Conservation (phyloP, 1,140 invertebrate species). For the Rhizoglyphus robini region DNA sequence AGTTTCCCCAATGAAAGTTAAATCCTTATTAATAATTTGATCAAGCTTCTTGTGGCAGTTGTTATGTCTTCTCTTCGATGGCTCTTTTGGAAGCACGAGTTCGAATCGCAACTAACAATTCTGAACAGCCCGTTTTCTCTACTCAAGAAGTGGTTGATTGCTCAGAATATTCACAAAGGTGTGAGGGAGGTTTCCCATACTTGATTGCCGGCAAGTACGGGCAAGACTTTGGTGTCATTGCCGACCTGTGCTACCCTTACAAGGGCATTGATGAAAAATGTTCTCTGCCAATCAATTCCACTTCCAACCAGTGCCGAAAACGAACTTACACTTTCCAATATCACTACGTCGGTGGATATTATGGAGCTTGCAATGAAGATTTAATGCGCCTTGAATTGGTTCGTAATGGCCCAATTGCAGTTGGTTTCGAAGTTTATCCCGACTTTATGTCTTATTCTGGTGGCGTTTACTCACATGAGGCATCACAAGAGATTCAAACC, state of each 20-base stretch:
- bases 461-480: slow-evolving; percentile 35
- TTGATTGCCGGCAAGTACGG: slow-evolving; percentile 39
- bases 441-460: slow-evolving; percentile 37
- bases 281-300: background rate
- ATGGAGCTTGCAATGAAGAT: slow-evolving; percentile 41
- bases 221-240: slow-evolving; percentile 40
- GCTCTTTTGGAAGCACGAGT: slow-evolving; percentile 38
- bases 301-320: slow-evolving; percentile 27
- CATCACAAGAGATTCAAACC: background rate
- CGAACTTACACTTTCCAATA: slow-evolving; percentile 38
- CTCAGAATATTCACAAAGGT: slow-evolving; percentile 36
- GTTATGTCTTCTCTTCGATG: slow-evolving; percentile 41
- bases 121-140: slow-evolving; percentile 33
- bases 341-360: slow-evolving; percentile 39
- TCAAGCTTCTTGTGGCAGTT: slow-evolving; percentile 37
- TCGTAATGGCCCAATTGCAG: slow-evolving; percentile 40
- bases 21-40: background rate
- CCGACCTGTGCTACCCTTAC: slow-evolving; percentile 40
- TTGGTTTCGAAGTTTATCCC: slow-evolving; percentile 39
- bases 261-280: slow-evolving; percentile 28
- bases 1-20: background rate
- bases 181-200: slow-evolving; percentile 42
- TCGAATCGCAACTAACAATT: slow-evolving; percentile 36
- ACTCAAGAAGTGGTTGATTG: slow-evolving; percentile 43
- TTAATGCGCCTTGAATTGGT: slow-evolving; percentile 39